A percentile compares a stretch with the other conserved stretches of the same genome.
These are phyloP conservation scores for Plectrocnemia conspersa DNA, from an alignment of 1,140 invertebrate genomes.

Conservation along the genomic window DNA sequence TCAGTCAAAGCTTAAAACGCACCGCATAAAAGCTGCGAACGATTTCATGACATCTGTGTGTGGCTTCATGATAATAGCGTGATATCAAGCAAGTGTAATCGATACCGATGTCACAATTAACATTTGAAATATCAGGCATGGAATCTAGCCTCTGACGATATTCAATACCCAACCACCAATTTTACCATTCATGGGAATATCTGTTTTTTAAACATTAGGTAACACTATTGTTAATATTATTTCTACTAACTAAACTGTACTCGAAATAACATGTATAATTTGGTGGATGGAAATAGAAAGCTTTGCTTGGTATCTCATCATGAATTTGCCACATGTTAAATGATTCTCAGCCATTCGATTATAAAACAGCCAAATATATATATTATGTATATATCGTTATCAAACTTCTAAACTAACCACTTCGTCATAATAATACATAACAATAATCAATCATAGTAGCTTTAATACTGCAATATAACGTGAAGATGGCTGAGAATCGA, in stretches of 20 bases:
- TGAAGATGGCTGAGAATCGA: slow-evolving; percentile 27
- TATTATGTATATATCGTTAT: not conserved
- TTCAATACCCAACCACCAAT: slow-evolving; percentile 32
- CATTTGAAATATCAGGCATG: slow-evolving; percentile 27
- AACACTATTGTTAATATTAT: not conserved
- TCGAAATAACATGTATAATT: slow-evolving; percentile 34
- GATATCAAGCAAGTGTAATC: slow-evolving; percentile 34
- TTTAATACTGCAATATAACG: not conserved
- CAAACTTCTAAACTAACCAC: not conserved
- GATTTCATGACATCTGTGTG: slow-evolving; percentile 20
- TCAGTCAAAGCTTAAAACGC: slow-evolving; percentile 8
- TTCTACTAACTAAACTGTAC: no score
- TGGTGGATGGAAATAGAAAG: slow-evolving; percentile 54
- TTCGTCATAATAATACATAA: not conserved
- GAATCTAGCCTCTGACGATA: slow-evolving; percentile 35
- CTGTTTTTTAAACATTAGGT: not conserved
- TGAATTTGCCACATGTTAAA: slow-evolving; percentile 31
- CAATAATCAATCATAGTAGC: slow-evolving; percentile 2
- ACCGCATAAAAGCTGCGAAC: slow-evolving; percentile 13
- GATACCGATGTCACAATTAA: slow-evolving; percentile 24
- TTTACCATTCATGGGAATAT: not conserved
- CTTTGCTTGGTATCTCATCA: slow-evolving; percentile 55
- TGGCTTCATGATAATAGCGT: slow-evolving; percentile 32
- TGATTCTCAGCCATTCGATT: slow-evolving; percentile 28
- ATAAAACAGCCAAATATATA: not conserved